A percentile compares a stretch with the other conserved stretches of the same genome.
Conservation (phyloP, 1,140 invertebrate species). For the Panagrolaimus sp. region DNA sequence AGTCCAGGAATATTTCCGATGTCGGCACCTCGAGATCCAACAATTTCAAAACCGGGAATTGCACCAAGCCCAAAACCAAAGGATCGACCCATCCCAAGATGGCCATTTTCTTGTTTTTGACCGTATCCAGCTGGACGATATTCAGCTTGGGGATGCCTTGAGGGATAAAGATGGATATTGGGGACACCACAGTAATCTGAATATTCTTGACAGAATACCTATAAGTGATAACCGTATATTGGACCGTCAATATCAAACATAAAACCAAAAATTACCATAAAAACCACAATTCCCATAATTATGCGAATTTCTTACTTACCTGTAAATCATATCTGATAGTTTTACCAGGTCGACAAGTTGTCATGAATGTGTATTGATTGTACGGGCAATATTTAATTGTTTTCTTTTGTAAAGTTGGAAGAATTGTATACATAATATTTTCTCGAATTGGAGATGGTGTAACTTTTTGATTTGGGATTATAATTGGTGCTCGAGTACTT, state of each 20-base stretch:
- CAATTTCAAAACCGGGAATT: conserved; percentile 38
- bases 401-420: conserved; percentile 44
- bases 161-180: conserved; percentile 42
- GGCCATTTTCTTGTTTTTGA: conserved; percentile 48
- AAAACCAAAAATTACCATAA: no score
- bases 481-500: neutral
- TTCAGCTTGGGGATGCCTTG: conserved; percentile 23
- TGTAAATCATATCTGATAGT: conserved; percentile 46
- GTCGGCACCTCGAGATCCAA: conserved; percentile 35
- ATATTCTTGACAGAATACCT: conserved; percentile 44
- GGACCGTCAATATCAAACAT: no score
- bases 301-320: conserved; percentile 10
- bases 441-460: conserved; percentile 38
- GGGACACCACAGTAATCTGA: conserved; percentile 42
- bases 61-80: conserved; percentile 41
- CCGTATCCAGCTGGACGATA: conserved; percentile 40
- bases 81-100: conserved; percentile 38
- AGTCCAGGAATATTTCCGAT: conserved; percentile 41
- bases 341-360: conserved; percentile 43
- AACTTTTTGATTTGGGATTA: neutral
- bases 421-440: conserved; percentile 42
- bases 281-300: neutral
- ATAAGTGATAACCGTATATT: no score
- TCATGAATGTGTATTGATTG: conserved; percentile 47
- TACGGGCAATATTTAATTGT: conserved; percentile 43